Evolutionary conservation across 2,113 vertebrate genomes (phyloP).

Genomic region (Psilopsiagon aymara): DNA sequence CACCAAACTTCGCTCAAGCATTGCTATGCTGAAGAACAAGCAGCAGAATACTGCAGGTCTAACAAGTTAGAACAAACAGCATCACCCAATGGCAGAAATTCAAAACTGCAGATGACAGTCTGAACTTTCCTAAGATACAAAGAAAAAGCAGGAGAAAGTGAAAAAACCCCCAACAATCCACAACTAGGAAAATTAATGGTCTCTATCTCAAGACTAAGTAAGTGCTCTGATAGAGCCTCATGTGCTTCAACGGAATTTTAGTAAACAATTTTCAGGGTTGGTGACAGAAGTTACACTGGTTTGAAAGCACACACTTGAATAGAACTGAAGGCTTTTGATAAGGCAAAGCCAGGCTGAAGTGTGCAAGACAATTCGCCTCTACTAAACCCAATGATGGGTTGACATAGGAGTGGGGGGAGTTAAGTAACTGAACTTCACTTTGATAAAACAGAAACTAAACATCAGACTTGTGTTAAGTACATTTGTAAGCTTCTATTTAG

Average conservation of each 20-base stretch:
- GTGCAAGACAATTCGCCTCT: neutral
- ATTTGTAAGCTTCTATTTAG: neutral
- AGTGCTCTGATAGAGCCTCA: neutral
- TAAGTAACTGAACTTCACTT: neutral
- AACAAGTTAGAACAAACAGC: conserved; percentile 23
- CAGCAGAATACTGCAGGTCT: neutral
- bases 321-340: neutral
- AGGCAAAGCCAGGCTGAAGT: neutral
- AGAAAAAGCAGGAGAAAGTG: neutral
- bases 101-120: neutral
- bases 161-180: rapidly evolving
- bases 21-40: neutral
- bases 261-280: neutral
- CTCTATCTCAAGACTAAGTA: neutral
- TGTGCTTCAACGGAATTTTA: neutral
- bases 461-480: neutral
- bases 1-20: neutral
- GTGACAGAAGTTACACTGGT: neutral
- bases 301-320: neutral
- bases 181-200: neutral
- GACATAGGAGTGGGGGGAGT: neutral
- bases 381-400: rapidly evolving
- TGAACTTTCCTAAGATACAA: neutral
- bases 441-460: neutral
- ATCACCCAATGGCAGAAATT: conserved; percentile 50